phyloP scores from a whole-genome alignment of 35 echinoderm and acorn worm species.

The Amphiura filiformis region DNA sequence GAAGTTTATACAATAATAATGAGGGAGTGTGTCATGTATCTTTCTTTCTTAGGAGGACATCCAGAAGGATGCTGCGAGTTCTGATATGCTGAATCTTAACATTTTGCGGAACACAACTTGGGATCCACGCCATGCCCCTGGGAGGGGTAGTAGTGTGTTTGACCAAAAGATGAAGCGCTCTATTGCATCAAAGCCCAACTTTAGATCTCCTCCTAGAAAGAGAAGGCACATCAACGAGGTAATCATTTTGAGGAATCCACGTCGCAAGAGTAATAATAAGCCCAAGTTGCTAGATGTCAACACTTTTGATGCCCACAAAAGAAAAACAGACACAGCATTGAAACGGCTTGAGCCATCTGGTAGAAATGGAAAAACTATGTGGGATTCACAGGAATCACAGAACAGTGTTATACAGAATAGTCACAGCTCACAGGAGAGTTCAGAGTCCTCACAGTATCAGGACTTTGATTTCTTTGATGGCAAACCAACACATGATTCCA shows the following conservation, averaged over 20 bases:
- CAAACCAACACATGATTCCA: too few species aligned
- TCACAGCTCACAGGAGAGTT: too few species aligned
- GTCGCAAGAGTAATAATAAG: neutral
- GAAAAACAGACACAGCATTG: neutral
- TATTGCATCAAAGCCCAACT: neutral
- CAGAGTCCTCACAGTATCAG: too few species aligned
- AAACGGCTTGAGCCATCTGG: neutral
- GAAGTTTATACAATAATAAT: too few species aligned
- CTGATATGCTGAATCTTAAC: neutral
- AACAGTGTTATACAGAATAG: neutral
- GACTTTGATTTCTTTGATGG: too few species aligned
- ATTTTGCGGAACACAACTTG: neutral
- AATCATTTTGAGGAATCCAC: slow-evolving; percentile 50
- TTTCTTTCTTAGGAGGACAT: too few species aligned
- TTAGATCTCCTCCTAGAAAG: slow-evolving; percentile 38
- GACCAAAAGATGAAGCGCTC: neutral
- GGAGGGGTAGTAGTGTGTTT: neutral
- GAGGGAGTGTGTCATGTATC: too few species aligned
- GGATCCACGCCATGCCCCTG: neutral
- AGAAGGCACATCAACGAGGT: slow-evolving; percentile 49
- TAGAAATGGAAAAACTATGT: neutral
- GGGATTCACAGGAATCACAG: neutral
- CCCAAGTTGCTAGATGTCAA: too few species aligned
- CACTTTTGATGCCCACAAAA: slow-evolving; percentile 1
- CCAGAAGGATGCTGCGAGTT: too few species aligned